Conservation (phyloP, 2,113 vertebrate species). For the Sporophila hypoxantha region DNA sequence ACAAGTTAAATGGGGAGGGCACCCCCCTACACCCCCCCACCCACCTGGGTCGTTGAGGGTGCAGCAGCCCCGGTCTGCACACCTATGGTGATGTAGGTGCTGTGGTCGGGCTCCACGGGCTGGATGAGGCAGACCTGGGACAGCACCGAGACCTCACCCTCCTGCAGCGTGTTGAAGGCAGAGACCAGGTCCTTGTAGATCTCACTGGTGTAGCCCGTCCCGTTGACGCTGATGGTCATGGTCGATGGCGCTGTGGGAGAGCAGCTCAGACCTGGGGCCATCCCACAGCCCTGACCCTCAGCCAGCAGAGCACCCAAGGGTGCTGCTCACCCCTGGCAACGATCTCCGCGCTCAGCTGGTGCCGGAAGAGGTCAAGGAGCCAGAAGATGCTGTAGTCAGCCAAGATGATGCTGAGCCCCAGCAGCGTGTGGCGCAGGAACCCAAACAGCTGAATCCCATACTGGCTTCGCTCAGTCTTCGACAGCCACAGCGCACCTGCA, state of each 20-base stretch:
- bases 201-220: constrained; percentile 75
- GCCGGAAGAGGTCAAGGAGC: constrained; percentile 80
- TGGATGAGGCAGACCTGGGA: constrained; percentile 74
- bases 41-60: rapidly evolving
- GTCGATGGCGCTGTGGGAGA: constrained; percentile 64
- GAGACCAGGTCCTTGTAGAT: constrained; percentile 81
- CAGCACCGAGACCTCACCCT: constrained; percentile 77
- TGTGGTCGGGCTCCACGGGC: constrained; percentile 69
- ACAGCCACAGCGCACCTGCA: constrained; percentile 65
- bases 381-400: constrained; percentile 86
- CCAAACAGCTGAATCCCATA: constrained; percentile 37
- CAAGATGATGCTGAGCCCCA: constrained; percentile 68
- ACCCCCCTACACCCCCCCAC: rapidly evolving
- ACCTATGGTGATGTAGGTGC: constrained; percentile 67
- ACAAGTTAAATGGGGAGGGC: rapidly evolving
- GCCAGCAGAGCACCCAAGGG: neutral
- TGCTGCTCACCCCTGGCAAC: constrained; percentile 68
- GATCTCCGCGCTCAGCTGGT: constrained; percentile 74
- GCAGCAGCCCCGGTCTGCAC: rapidly evolving
- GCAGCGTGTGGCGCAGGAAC: constrained; percentile 63
- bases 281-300: neutral
- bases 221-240: constrained; percentile 67
- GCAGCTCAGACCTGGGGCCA: neutral
- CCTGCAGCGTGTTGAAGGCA: constrained; percentile 76
- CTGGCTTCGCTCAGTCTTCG: constrained; percentile 35